Conservation (phyloP, 2,797 vertebrate species). For the Protosalanx chinensis region DNA sequence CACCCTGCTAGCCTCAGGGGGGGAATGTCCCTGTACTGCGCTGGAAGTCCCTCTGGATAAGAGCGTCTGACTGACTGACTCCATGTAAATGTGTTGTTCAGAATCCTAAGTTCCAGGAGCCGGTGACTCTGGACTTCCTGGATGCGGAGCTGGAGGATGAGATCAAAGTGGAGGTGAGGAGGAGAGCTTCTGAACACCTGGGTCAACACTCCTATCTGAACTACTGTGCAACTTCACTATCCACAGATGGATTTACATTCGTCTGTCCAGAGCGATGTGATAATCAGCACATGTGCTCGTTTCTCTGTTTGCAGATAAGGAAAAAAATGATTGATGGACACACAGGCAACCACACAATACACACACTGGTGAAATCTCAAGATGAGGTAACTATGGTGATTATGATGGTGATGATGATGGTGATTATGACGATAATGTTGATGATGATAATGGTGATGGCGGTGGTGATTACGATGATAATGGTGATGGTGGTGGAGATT, state of each 20-base stretch:
- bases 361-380: conserved; percentile 89
- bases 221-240: not conserved
- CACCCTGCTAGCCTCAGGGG: no score
- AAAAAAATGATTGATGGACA: conserved; percentile 87
- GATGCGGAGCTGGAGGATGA: conserved; percentile 94
- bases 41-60: no score
- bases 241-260: not conserved
- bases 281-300: not conserved
- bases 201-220: not conserved
- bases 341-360: conserved; percentile 77
- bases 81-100: conserved; percentile 41
- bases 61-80: no score
- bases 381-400: conserved; percentile 83
- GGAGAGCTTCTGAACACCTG: not conserved
- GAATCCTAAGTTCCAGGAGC: conserved; percentile 93
- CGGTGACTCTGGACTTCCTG: conserved; percentile 94
- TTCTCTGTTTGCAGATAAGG: conserved; percentile 77
- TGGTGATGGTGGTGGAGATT: not conserved
- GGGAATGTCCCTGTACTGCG: no score
- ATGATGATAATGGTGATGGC: not conserved
- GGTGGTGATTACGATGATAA: not conserved
- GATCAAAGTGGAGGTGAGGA: conserved; percentile 83
- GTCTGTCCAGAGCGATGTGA: not conserved
- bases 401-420: not conserved
- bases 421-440: not conserved